Evolutionary conservation across 2,888 invertebrate genomes (phyloP), one percentile per base, ranked within the genome.

Genomic region (Diogma glabrata): DNA sequence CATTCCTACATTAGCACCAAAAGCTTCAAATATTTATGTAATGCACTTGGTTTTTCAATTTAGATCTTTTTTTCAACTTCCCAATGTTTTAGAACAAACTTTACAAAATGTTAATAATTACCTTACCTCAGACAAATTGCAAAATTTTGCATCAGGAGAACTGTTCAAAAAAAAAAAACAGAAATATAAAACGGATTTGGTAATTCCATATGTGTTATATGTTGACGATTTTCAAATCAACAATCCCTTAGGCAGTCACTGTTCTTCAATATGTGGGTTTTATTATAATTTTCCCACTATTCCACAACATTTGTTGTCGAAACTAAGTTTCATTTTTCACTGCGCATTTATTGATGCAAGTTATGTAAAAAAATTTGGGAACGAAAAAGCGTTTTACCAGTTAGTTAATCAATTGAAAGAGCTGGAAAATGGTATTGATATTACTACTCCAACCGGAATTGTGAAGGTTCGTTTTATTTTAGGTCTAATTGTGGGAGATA

Each of bases 1-100:
- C 5, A 51, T 51, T 43, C 50, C 48, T 14, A 51, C 45, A 20
- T 45, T 54, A n/a, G 38, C 17, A 8, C 16, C 14, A 10, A 51
- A 47, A 53, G 23, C 47, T 19, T 12, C 33, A 6, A 53, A 20
- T 23, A 26, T 53, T 40, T 26, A 53, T 16, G 23, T 54, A 16
- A 51, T 54, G 54, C 51, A 53, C 3, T 38, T 54, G 26, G 16
- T 22, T 6, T 54, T 54, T 22, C 49, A 51, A 47, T 51, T 54
- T 24, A 54, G 53, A 43, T 16, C 20, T 19, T 8, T 51, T 40
- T 54, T 54, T 28, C 36, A 54, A 47, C 14, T 54, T n/a, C 54
- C 54, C 20, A 43, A 47, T 20, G 10, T 47, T 28, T 49, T 51
- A 36, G 30, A 38, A 51, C 46, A 4, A 30, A 24, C 19, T 16